Evolutionary conservation across 1,140 invertebrate genomes (phyloP).

Genomic region (Hestina assimilis): DNA sequence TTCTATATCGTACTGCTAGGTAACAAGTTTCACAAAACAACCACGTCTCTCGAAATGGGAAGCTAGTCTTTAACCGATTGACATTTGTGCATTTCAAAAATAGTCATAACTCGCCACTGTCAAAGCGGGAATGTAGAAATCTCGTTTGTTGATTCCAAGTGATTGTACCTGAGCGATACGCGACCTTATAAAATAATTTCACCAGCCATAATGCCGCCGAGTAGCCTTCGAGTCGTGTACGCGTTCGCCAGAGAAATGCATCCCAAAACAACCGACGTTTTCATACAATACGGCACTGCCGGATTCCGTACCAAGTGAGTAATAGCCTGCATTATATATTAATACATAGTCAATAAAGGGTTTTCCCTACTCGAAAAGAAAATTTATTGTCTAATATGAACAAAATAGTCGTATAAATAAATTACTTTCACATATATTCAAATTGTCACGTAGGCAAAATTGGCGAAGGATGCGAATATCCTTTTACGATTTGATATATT

Average conservation of each 20-base stretch:
- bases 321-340: slow-evolving; percentile 16
- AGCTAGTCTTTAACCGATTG: slow-evolving; percentile 30
- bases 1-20: background rate
- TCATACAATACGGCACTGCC: slow-evolving; percentile 84
- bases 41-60: background rate
- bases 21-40: background rate
- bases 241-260: slow-evolving; percentile 87
- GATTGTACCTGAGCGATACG: slow-evolving; percentile 64
- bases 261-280: slow-evolving; percentile 81
- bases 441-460: slow-evolving; percentile 63
- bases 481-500: slow-evolving; percentile 37
- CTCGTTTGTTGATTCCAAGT: slow-evolving; percentile 71
- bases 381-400: slow-evolving; percentile 7
- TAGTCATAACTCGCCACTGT: slow-evolving; percentile 45
- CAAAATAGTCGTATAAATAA: background rate
- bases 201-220: slow-evolving; percentile 69
- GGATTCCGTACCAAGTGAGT: slow-evolving; percentile 85
- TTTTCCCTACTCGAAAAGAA: slow-evolving; percentile 12
- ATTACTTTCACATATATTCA: slow-evolving; percentile 1
- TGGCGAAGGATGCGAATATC: slow-evolving; percentile 36
- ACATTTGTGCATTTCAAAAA: slow-evolving; percentile 43
- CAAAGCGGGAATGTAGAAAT: slow-evolving; percentile 71
- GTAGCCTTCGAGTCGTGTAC: slow-evolving; percentile 81
- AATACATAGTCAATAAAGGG: slow-evolving; percentile 21
- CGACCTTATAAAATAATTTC: slow-evolving; percentile 72